Percentiles rank a stretch among this genome's conserved stretches.
Evolutionary conservation across 2,797 vertebrate species (phyloP).

Genomic region (Chlorospingus semifuscus): DNA sequence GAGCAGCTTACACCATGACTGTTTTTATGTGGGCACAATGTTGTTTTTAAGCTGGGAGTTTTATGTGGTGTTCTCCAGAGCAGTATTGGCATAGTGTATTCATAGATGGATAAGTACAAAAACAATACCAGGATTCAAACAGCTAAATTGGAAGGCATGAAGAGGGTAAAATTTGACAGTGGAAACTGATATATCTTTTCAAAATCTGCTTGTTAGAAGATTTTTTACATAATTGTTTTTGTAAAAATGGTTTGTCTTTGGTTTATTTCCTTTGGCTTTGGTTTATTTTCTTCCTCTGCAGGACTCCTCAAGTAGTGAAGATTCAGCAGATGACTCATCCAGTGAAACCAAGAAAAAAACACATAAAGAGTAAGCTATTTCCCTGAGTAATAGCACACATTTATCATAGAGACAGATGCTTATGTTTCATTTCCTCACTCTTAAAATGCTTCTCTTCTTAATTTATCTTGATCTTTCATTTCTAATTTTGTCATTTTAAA

Average conservation of each 20-base stretch:
- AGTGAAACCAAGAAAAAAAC: slow-evolving; percentile 82
- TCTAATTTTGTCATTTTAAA: neutral
- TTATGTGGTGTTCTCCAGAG: neutral
- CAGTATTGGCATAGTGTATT: neutral
- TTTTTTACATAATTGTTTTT: neutral
- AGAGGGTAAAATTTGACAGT: neutral
- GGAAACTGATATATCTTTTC: neutral
- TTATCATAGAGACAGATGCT: neutral
- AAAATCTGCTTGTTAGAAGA: neutral
- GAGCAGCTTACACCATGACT: neutral
- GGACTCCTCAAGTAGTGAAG: slow-evolving; percentile 90
- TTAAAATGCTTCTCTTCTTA: neutral
- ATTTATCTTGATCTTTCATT: neutral
- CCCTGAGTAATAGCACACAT: neutral
- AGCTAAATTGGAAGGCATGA: neutral
- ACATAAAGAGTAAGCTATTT: slow-evolving; percentile 85
- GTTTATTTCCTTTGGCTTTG: neutral
- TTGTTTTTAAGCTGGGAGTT: neutral
- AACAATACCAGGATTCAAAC: neutral
- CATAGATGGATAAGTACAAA: neutral
- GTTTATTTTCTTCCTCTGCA: slow-evolving; percentile 45
- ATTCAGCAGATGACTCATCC: slow-evolving; percentile 82
- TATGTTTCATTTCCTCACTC: neutral
- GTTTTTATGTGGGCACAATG: neutral
- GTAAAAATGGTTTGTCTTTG: neutral